These are phyloP conservation scores for Antheraea yamamai DNA, from an alignment of 2,888 invertebrate species.

Conservation along the genomic window DNA sequence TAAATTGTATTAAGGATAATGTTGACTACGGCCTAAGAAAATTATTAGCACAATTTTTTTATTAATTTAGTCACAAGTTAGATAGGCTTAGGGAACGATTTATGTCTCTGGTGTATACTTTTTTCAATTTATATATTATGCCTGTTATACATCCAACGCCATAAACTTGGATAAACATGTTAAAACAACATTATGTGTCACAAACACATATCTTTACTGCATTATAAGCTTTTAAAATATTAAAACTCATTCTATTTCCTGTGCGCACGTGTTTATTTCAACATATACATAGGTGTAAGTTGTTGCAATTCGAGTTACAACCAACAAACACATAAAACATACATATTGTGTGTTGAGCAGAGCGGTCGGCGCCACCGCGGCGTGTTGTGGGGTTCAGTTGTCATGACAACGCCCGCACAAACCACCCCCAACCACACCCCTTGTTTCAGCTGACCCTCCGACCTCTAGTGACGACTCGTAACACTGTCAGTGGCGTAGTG, in stretches of 20 bases:
- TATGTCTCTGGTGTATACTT: no score
- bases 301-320: conserved; percentile 61
- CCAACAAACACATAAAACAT: conserved; percentile 70
- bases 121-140: neutral
- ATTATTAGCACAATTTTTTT: neutral
- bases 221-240: conserved; percentile 62
- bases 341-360: conserved; percentile 57
- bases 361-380: conserved; percentile 71
- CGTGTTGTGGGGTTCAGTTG: conserved; percentile 78
- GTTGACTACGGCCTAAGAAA: neutral
- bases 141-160: neutral
- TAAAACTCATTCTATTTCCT: conserved; percentile 63
- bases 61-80: no score
- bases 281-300: conserved; percentile 31
- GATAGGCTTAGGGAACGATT: no score
- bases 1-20: no score
- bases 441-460: conserved; percentile 73
- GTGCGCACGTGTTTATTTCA: conserved; percentile 47
- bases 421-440: conserved; percentile 31
- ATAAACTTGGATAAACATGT: neutral
- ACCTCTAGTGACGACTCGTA: conserved; percentile 72
- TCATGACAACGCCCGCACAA: conserved; percentile 57
- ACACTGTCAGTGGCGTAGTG: conserved; percentile 64
- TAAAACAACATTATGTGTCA: neutral
- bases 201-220: neutral